These are phyloP conservation scores for Trichogramma pretiosum DNA, from an alignment of 1,140 invertebrate genomes.

Conservation along the genomic window DNA sequence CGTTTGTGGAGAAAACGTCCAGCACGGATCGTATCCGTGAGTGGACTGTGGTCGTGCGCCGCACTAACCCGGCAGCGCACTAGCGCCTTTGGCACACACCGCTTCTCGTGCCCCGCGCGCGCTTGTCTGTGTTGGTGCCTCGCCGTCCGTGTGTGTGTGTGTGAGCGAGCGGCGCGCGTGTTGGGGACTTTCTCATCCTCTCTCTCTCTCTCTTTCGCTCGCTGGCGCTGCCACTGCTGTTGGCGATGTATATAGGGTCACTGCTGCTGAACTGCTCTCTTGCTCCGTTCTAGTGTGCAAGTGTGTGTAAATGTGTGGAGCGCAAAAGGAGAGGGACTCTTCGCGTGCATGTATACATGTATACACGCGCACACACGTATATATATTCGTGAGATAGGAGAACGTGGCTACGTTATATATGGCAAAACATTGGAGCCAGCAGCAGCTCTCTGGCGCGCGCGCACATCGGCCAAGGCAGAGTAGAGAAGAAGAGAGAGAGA, in stretches of 20 bases:
- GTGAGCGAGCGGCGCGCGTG: neutral
- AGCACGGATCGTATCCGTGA: conserved; percentile 46
- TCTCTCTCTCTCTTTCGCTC: neutral
- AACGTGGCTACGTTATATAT: neutral
- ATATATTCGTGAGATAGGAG: neutral
- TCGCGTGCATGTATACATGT: no score
- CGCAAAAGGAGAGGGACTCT: no score
- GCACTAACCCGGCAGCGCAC: conserved; percentile 41
- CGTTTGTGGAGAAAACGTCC: conserved; percentile 29
- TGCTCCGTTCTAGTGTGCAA: no score
- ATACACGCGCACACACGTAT: no score
- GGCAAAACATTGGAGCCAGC: no score
- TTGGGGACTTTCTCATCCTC: conserved; percentile 41
- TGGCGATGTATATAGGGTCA: no score
- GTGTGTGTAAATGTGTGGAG: no score
- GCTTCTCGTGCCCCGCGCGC: conserved; percentile 34
- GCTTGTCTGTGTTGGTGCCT: conserved; percentile 41
- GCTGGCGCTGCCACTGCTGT: neutral
- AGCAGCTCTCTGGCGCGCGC: no score
- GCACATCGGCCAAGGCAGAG: no score
- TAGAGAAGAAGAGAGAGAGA: no score
- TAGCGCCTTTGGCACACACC: no score
- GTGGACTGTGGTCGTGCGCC: conserved; percentile 48
- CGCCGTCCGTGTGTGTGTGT: conserved; percentile 13
- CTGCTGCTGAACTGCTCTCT: no score